phyloP scores from a whole-genome alignment of 2,888 invertebrate species.

The Himalopsyche anomala region DNA sequence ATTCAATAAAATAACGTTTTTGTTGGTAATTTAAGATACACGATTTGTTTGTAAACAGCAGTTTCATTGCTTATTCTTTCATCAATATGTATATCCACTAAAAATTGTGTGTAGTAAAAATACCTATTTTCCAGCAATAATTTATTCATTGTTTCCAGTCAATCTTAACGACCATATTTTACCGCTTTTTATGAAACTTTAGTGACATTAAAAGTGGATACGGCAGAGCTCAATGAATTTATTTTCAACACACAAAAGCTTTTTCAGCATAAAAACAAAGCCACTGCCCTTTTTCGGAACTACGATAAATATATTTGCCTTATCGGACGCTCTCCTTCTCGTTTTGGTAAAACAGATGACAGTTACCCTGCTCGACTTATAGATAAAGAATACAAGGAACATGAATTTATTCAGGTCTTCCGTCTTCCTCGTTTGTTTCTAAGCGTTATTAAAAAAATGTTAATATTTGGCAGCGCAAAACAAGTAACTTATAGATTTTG shows the following conservation, averaged over 20 bases:
- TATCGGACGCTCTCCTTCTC: background rate
- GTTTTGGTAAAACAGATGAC: slow-evolving; percentile 29
- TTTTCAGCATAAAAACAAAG: slow-evolving; percentile 13
- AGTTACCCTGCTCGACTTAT: background rate
- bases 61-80: slow-evolving; percentile 14
- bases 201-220: slow-evolving; percentile 29
- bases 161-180: slow-evolving; percentile 28
- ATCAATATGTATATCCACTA: slow-evolving; percentile 6
- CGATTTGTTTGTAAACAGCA: background rate
- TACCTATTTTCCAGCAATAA: background rate
- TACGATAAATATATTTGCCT: slow-evolving; percentile 35
- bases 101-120: slow-evolving; percentile 17
- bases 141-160: slow-evolving; percentile 45
- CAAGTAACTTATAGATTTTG: slow-evolving; percentile 10
- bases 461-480: background rate
- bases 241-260: slow-evolving; percentile 38
- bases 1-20: too few relatives aligned
- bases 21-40: too few relatives aligned
- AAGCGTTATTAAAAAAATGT: slow-evolving; percentile 12
- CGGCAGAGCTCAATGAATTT: slow-evolving; percentile 4
- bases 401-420: slow-evolving; percentile 8
- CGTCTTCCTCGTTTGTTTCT: background rate
- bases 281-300: slow-evolving; percentile 12
- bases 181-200: slow-evolving; percentile 18
- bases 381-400: slow-evolving; percentile 12